Evolutionary conservation across 2,113 vertebrate species (phyloP), one percentile per base, ranked within the genome.

Genomic region (Cnemophilus loriae): DNA sequence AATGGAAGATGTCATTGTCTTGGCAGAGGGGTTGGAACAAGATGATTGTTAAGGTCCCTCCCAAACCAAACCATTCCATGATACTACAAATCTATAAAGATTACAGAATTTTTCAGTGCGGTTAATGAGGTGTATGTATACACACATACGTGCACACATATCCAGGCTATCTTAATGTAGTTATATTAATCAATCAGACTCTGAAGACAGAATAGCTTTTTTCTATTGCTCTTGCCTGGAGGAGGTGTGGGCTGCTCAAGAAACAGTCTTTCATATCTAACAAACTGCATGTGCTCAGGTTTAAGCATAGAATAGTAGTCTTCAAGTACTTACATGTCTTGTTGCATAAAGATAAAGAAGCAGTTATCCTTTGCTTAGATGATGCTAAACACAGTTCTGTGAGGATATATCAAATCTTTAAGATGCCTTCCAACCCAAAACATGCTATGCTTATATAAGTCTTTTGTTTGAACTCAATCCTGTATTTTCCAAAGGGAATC

Each of bases 281-380:
- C 9, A 65, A 77, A 74, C 7, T 26, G 5, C 0, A 0, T 19
- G 6, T 37, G 3, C 8, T 87, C 35, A 47, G 2, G 6, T 69
- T 84, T 70, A 78, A 78, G 12, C 11, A 49, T 22, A 20, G 81
- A 84, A 56, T n/a, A 26, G 22, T 14, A 68, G 4, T 21, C 7
- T 41, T 83, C 33, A 27, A 56, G 9, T 57, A 33, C 11, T 50
- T 68, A 21, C 1, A 2, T 53, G 33, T 60, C 42, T 57, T 87
- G 9, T 21, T 57, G 26, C 13, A 63, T 49, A 60, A 28, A 71
- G 30, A 74, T 49, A 57, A 39, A 63, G 39, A 28, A 60, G 1
- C 10, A 39, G 13, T 52, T 61, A 27, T 87, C 16, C 19, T 50
- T 16, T 49, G 46, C 8, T 59, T 35, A 63, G 4, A 19, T 46